Percentiles rank a stretch among this genome's conserved stretches.
Conservation (phyloP, 2,888 invertebrate species). For the Gortyna flavago region DNA sequence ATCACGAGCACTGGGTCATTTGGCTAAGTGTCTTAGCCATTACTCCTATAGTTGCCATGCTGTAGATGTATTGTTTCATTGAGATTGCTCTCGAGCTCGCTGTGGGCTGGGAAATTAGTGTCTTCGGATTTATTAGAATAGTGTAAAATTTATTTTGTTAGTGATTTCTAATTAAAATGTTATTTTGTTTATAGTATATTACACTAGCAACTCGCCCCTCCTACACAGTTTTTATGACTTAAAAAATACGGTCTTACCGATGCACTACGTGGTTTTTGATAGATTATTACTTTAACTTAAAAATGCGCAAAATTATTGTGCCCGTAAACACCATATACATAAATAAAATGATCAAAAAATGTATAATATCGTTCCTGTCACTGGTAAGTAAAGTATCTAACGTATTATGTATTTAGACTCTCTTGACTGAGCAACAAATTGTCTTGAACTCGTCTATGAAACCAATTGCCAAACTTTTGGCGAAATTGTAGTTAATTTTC, state of each 20-base stretch:
- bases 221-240: background rate
- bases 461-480: slow-evolving; percentile 44
- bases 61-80: slow-evolving; percentile 41
- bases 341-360: background rate
- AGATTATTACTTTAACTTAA: background rate
- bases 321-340: background rate
- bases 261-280: background rate
- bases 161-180: background rate
- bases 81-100: background rate
- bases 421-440: slow-evolving; percentile 37
- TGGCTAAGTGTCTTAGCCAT: slow-evolving; percentile 50
- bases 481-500: slow-evolving; percentile 51
- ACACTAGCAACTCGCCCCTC: background rate
- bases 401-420: slow-evolving; percentile 28
- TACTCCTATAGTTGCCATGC: slow-evolving; percentile 29
- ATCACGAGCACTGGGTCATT: slow-evolving; percentile 56
- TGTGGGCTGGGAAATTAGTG: background rate
- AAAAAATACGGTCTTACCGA: background rate
- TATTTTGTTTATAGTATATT: background rate
- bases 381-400: slow-evolving; percentile 23
- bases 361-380: background rate
- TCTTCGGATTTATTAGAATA: background rate
- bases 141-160: background rate
- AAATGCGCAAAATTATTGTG: background rate
- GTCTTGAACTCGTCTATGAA: slow-evolving; percentile 44